phyloP scores from a whole-genome alignment of 2,888 invertebrate genomes.

The Acleris laterana region DNA sequence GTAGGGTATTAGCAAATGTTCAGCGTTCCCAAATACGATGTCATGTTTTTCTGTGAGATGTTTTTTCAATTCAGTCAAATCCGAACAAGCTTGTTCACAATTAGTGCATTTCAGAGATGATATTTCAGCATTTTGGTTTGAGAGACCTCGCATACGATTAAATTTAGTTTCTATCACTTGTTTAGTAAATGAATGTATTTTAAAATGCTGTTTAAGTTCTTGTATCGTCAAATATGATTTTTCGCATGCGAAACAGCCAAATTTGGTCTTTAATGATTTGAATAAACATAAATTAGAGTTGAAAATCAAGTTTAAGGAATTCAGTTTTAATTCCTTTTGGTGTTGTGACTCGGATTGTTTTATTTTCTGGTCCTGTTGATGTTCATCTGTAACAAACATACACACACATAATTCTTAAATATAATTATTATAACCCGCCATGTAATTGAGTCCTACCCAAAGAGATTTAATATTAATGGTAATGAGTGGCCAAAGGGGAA shows the following conservation, averaged over 20 bases:
- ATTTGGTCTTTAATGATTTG: conserved; percentile 28
- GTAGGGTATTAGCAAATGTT: conserved; percentile 36
- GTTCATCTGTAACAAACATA: conserved; percentile 8
- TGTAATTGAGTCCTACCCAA: too few relatives aligned
- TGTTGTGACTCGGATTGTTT: conserved; percentile 14
- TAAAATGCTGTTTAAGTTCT: conserved; percentile 23
- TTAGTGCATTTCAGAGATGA: conserved; percentile 26
- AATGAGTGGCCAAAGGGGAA: too few relatives aligned
- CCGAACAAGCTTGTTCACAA: conserved; percentile 21
- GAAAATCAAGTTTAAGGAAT: conserved; percentile 25
- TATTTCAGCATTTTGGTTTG: conserved; percentile 32
- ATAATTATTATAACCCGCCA: too few relatives aligned
- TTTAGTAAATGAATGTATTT: conserved; percentile 13
- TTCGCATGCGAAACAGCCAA: conserved; percentile 30
- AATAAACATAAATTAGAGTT: conserved; percentile 36
- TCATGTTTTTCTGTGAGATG: conserved; percentile 32
- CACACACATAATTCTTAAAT: neutral
- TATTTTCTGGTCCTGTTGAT: neutral
- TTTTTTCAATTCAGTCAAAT: conserved; percentile 35
- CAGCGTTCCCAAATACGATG: conserved; percentile 11
- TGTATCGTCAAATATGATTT: conserved; percentile 21
- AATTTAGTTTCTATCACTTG: conserved; percentile 18
- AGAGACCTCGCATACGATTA: conserved; percentile 17
- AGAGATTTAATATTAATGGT: too few relatives aligned
- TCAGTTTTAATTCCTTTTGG: conserved; percentile 20